These are phyloP conservation scores for Chydorus sphaericus DNA, from an alignment of 2,888 invertebrate genomes.

Conservation along the genomic window DNA sequence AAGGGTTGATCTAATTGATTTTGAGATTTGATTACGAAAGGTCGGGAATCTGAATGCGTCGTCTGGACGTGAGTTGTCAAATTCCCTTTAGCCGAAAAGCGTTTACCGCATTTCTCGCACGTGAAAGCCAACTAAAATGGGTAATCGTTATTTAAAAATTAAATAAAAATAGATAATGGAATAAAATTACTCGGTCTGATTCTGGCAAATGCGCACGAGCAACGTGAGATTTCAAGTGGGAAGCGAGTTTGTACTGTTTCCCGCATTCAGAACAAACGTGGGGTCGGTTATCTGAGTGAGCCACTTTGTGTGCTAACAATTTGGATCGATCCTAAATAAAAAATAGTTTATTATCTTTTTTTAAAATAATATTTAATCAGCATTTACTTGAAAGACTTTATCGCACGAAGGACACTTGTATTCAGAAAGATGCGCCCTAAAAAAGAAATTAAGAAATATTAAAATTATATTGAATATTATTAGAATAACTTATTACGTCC, in stretches of 20 bases:
- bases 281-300: slow-evolving; percentile 12
- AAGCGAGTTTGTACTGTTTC: slow-evolving; percentile 8
- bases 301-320: slow-evolving; percentile 4
- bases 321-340: slow-evolving; percentile 10
- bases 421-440: slow-evolving; percentile 7
- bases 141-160: no score
- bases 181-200: no score
- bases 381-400: slow-evolving; percentile 9
- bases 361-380: neutral
- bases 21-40: neutral
- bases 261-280: slow-evolving; percentile 13
- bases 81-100: slow-evolving; percentile 1
- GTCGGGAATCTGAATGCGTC: slow-evolving; percentile 4
- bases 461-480: neutral
- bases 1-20: neutral
- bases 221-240: slow-evolving; percentile 12
- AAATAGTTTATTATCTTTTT: no score
- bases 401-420: slow-evolving; percentile 11
- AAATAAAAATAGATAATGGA: no score
- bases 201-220: slow-evolving; percentile 7
- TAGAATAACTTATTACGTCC: no score
- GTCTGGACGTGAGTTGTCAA: slow-evolving; percentile 8
- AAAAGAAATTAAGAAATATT: no score
- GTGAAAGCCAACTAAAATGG: slow-evolving; percentile 1
- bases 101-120: slow-evolving; percentile 12